These are phyloP conservation scores for Micrasema minimum DNA, from an alignment of 1,140 invertebrate genomes.

Conservation along the genomic window DNA sequence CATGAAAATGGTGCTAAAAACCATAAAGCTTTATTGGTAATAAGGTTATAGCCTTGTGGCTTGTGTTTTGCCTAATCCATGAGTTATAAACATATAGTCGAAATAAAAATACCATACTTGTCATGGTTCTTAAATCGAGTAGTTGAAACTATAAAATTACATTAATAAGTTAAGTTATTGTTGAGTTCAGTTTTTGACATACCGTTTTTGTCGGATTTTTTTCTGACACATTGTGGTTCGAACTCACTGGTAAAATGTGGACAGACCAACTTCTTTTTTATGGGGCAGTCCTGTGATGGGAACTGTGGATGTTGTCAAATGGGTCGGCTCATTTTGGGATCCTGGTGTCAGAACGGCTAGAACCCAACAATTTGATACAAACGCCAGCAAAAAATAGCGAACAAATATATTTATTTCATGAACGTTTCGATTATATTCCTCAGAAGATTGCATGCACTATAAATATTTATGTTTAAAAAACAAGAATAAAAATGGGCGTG, in stretches of 20 bases:
- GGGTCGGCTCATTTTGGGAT: slow-evolving; percentile 93
- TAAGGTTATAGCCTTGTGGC: no score
- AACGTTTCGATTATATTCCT: no score
- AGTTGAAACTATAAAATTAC: no score
- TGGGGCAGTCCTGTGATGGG: slow-evolving; percentile 89
- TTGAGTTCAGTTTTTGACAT: background rate
- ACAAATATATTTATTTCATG: slow-evolving; percentile 19
- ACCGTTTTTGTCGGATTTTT: slow-evolving; percentile 93
- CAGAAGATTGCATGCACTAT: no score
- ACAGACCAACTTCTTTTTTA: slow-evolving; percentile 45
- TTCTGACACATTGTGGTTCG: slow-evolving; percentile 90
- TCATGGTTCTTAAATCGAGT: no score
- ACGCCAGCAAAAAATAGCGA: slow-evolving; percentile 66
- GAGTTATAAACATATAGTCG: no score
- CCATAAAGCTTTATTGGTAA: no score
- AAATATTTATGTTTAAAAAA: slow-evolving; percentile 15
- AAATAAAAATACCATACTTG: no score
- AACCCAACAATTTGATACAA: slow-evolving; percentile 91
- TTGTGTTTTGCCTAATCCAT: no score
- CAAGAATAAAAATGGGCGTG: slow-evolving; percentile 38
- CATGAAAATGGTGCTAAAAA: no score
- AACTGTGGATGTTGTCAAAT: slow-evolving; percentile 89
- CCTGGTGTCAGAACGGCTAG: slow-evolving; percentile 88
- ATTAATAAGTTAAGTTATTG: no score
- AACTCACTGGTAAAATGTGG: slow-evolving; percentile 69